phyloP scores from a whole-genome alignment of 2,888 invertebrate species.

The Lasioglossum villosulum region DNA sequence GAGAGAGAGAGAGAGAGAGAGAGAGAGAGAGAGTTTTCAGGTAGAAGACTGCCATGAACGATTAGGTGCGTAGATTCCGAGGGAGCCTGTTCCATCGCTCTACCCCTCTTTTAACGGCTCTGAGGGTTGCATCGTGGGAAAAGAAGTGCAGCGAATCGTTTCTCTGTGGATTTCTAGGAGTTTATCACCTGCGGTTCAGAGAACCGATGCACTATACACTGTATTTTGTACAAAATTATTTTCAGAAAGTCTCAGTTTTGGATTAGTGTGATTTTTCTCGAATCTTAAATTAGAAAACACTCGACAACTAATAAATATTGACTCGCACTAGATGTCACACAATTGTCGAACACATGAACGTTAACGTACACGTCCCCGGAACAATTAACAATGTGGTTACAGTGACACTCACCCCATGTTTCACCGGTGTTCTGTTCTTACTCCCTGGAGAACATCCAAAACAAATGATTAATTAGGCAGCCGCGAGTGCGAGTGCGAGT shows the following conservation, averaged over 20 bases:
- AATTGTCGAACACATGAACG: neutral
- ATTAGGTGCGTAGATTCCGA: conserved; percentile 3
- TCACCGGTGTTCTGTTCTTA: conserved; percentile 8
- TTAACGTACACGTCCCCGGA: too few species aligned
- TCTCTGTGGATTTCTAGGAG: neutral
- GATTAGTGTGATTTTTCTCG: too few species aligned
- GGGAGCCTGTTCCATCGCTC: neutral
- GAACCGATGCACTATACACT: neutral
- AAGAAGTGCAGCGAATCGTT: neutral
- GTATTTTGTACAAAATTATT: neutral
- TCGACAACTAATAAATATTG: neutral
- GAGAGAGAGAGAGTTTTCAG: conserved; percentile 25
- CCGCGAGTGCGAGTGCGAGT: conserved; percentile 10
- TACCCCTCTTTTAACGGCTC: neutral
- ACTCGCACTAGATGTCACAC: neutral
- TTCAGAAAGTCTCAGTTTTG: neutral
- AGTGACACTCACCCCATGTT: conserved; percentile 61
- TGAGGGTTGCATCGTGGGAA: conserved; percentile 8
- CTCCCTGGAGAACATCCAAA: conserved; percentile 15
- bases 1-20: too few species aligned
- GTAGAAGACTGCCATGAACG: conserved; percentile 21
- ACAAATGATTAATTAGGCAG: conserved; percentile 27
- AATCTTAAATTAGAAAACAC: too few species aligned
- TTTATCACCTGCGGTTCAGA: neutral
- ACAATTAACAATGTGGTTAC: neutral